phyloP scores from a whole-genome alignment of 2,797 vertebrate species.

The Hypotaenidia okinawae region DNA sequence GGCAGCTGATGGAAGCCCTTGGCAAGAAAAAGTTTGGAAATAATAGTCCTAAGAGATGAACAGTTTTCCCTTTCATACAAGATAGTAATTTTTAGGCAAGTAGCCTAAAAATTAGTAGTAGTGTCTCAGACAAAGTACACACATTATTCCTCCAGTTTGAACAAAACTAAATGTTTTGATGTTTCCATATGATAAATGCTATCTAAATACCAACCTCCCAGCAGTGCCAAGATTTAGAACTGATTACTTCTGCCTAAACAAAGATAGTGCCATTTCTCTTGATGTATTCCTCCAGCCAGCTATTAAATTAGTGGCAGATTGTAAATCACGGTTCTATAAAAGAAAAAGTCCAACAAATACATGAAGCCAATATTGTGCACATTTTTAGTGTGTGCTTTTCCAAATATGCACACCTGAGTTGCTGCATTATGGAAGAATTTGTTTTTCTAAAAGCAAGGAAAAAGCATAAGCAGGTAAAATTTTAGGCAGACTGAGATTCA shows the following conservation, averaged over 20 bases:
- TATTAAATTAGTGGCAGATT: background rate
- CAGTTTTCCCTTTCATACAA: background rate
- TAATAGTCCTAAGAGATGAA: background rate
- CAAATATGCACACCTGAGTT: background rate
- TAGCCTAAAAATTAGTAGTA: background rate
- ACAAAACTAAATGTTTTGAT: slow-evolving; percentile 14
- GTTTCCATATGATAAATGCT: background rate
- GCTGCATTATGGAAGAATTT: background rate
- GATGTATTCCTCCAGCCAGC: slow-evolving; percentile 13
- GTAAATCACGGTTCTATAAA: background rate
- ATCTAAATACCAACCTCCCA: background rate
- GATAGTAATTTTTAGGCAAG: background rate
- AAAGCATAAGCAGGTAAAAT: background rate
- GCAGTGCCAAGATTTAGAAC: slow-evolving; percentile 9
- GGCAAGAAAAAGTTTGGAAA: background rate
- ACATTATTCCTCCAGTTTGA: background rate
- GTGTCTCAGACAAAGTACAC: background rate
- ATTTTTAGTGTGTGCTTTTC: background rate
- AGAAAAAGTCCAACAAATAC: background rate
- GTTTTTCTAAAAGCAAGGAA: background rate
- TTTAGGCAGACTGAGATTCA: background rate
- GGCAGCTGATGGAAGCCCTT: background rate
- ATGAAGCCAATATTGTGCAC: background rate
- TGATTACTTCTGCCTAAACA: slow-evolving; percentile 4
- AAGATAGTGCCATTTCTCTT: background rate